phyloP scores from a whole-genome alignment of 2,888 invertebrate genomes.

The Zygothrica quintamaculata region DNA sequence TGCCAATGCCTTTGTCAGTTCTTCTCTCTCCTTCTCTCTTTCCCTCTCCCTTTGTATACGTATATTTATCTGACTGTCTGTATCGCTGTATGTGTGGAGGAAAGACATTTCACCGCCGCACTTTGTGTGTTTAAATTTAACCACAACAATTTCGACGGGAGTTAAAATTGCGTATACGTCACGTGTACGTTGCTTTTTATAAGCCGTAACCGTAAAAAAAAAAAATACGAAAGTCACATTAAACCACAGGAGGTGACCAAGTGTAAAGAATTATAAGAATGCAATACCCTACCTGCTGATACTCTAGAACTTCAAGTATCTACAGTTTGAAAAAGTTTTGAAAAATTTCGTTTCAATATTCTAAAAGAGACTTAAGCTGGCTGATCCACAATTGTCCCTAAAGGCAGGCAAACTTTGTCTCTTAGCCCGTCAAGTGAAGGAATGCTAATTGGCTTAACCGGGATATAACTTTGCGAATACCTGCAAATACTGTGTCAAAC shows the following conservation, averaged over 20 bases:
- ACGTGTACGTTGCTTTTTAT: conserved; percentile 29
- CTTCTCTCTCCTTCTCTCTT: no score
- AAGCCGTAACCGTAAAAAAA: conserved; percentile 61
- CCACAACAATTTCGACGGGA: conserved; percentile 66
- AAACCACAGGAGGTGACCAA: conserved; percentile 45
- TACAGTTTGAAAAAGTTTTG: no score
- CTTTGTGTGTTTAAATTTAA: conserved; percentile 48
- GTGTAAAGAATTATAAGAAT: conserved; percentile 6
- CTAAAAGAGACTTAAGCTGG: neutral
- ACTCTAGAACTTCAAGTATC: no score
- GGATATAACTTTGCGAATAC: neutral
- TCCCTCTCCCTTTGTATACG: no score
- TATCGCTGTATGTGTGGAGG: conserved; percentile 4
- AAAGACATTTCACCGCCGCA: no score
- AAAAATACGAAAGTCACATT: conserved; percentile 33
- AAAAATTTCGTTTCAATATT: no score
- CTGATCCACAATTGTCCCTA: no score
- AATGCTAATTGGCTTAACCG: neutral
- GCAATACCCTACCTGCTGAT: no score
- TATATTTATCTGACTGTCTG: neutral
- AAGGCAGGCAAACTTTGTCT: neutral
- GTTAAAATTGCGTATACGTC: conserved; percentile 42
- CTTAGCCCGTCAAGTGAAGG: neutral
- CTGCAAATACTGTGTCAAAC: neutral
- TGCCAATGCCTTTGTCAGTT: conserved; percentile 42